These are phyloP conservation scores for Hypotaenidia philippensis DNA, from an alignment of 2,797 vertebrate genomes.

Conservation along the genomic window DNA sequence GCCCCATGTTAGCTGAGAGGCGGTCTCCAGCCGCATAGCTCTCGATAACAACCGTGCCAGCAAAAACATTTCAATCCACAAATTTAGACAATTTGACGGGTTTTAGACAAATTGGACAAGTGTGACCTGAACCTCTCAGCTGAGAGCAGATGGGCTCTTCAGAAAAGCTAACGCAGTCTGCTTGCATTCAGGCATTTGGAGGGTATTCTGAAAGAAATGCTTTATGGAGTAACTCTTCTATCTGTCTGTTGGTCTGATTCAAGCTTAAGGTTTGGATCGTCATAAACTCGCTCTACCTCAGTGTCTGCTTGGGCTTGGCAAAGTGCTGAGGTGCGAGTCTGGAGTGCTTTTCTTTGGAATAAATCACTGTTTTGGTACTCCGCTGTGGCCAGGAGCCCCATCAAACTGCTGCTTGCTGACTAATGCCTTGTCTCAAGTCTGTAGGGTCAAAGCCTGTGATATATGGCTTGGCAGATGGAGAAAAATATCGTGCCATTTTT, in stretches of 20 bases:
- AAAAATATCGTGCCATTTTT: slow-evolving; percentile 41
- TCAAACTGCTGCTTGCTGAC: slow-evolving; percentile 19
- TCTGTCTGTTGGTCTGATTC: neutral
- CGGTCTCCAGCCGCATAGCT: neutral
- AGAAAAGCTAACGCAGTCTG: neutral
- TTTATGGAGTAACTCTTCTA: neutral
- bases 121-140: neutral
- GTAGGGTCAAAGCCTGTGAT: neutral
- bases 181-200: neutral
- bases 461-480: slow-evolving; percentile 41
- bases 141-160: slow-evolving; percentile 1
- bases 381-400: neutral
- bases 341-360: neutral
- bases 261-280: neutral
- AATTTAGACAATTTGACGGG: neutral
- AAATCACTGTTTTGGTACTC: neutral
- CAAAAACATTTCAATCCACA: neutral
- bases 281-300: neutral
- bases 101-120: slow-evolving; percentile 6
- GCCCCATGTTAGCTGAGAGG: neutral
- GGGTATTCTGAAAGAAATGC: neutral
- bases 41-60: neutral
- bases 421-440: slow-evolving; percentile 16
- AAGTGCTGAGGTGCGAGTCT: neutral
- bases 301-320: neutral